These are phyloP conservation scores for Drosophila leonis DNA, from an alignment of 2,888 invertebrate species.

Conservation along the genomic window DNA sequence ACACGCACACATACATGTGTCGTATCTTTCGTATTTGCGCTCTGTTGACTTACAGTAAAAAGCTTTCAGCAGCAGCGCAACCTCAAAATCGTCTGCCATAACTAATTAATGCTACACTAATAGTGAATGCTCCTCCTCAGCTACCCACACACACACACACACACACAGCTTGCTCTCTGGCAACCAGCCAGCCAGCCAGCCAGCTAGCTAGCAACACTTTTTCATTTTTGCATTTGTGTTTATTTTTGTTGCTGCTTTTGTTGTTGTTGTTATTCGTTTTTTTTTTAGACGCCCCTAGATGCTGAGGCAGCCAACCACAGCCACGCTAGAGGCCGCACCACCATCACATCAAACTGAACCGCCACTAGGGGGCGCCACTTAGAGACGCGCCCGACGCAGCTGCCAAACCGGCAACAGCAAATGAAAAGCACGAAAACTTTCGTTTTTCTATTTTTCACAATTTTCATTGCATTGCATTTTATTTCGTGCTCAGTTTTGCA, in stretches of 20 bases:
- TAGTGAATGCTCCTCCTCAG: constrained; percentile 65
- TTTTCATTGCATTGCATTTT: constrained; percentile 81
- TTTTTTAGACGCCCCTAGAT: constrained; percentile 65
- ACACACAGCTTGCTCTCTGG: not conserved
- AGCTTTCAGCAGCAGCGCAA: constrained; percentile 83
- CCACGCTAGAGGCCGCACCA: constrained; percentile 67
- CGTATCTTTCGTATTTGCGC: constrained; percentile 6
- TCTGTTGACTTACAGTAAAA: constrained; percentile 74
- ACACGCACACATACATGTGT: constrained; percentile 6
- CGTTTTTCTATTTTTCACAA: constrained; percentile 82
- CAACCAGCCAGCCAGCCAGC: constrained; percentile 5
- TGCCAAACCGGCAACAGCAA: constrained; percentile 77
- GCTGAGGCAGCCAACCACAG: constrained; percentile 76
- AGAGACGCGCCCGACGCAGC: constrained; percentile 58
- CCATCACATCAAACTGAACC: constrained; percentile 55
- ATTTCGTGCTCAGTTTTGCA: constrained; percentile 39
- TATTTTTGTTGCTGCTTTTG: constrained; percentile 15
- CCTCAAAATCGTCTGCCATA: constrained; percentile 85
- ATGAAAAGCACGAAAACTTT: constrained; percentile 83
- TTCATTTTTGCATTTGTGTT: constrained; percentile 21
- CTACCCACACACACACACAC: constrained; percentile 5
- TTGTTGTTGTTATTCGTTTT: constrained; percentile 2
- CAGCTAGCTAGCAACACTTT: constrained; percentile 1
- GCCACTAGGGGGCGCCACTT: constrained; percentile 74
- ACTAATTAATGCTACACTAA: constrained; percentile 84